These are phyloP conservation scores for Torymus auratus DNA, from an alignment of 2,888 invertebrate genomes.

Conservation along the genomic window DNA sequence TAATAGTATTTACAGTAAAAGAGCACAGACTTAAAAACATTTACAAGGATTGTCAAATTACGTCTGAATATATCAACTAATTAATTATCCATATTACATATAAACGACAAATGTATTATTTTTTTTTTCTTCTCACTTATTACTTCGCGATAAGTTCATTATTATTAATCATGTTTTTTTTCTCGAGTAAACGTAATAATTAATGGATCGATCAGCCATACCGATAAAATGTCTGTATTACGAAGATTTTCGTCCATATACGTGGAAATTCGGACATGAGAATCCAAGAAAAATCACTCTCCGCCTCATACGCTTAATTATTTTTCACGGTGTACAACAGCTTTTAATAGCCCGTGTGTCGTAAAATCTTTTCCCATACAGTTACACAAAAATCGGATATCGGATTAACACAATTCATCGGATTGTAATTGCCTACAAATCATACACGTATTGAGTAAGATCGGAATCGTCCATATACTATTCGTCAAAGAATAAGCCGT, in stretches of 20 bases:
- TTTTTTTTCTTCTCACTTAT: neutral
- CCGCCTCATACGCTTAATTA: slow-evolving; percentile 3
- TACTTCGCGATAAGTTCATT: neutral
- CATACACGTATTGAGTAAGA: no score
- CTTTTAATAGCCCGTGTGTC: no score
- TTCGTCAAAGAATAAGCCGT: no score
- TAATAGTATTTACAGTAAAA: slow-evolving; percentile 58
- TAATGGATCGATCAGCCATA: slow-evolving; percentile 25
- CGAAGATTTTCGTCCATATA: slow-evolving; percentile 18
- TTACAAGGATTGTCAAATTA: slow-evolving; percentile 60
- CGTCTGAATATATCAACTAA: slow-evolving; percentile 55
- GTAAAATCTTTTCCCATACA: no score
- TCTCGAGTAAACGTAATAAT: slow-evolving; percentile 14
- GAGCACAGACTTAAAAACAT: slow-evolving; percentile 57
- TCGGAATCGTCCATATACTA: no score
- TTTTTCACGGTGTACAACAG: neutral
- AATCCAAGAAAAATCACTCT: slow-evolving; percentile 20
- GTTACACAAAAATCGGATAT: no score
- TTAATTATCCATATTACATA: slow-evolving; percentile 50
- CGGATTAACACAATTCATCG: no score
- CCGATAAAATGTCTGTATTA: slow-evolving; percentile 1
- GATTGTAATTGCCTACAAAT: no score
- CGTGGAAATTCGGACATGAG: slow-evolving; percentile 8
- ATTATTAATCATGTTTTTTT: neutral
- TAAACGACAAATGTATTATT: slow-evolving; percentile 43